Evolutionary conservation across 2,113 vertebrate genomes (phyloP), one percentile per base, ranked within the genome.

Genomic region (Microcebus tavaratra): DNA sequence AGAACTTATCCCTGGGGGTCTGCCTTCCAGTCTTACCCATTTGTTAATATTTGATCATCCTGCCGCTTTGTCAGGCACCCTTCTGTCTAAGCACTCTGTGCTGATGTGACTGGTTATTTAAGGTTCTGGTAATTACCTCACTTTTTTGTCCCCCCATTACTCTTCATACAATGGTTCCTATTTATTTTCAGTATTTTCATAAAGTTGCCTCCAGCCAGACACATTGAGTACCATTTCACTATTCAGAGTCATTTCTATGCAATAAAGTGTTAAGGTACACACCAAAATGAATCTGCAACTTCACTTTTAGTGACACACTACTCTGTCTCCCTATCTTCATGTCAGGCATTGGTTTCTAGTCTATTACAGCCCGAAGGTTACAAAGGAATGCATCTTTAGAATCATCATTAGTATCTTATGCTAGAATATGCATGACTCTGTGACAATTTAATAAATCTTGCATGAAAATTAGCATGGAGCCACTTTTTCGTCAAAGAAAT

Each of bases 401-500:
- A 87, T 84, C 36, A 86, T 92, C 95, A 96, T 97, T 91, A 96
- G 91, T 76, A 84, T 84, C 88, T 95, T 96, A 94, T 98, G 73
- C 73, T 96, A 96, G 82, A 97, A 96, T 96, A 93, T 96, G 82
- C 86, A 97, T 59, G 67, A 53, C 18, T 97, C 59, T 63, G 31
- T 96, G 94, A 96, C 82, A 82, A 94, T 98, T 94, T 97, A 93
- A 98, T 97, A 97, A 95, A 97, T 87, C 93, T 96, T 96, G n/a
- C n/a, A 83, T 91, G 79, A 89, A 96, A 96, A 79, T 31, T 93
- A 68, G 27, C 84, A 87, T 23, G 17, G 79, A 91, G 53, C 36
- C 53, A 73, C 29, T 2, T 96, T 95, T 87, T 87, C 55, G 17
- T 94, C 92, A 97, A 92, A 95, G 61, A 92, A 68, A 94, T 48